A percentile compares a stretch with the other conserved stretches of the same genome.
Conservation (phyloP, 1,140 invertebrate species). For the Calephelis virginiensis region DNA sequence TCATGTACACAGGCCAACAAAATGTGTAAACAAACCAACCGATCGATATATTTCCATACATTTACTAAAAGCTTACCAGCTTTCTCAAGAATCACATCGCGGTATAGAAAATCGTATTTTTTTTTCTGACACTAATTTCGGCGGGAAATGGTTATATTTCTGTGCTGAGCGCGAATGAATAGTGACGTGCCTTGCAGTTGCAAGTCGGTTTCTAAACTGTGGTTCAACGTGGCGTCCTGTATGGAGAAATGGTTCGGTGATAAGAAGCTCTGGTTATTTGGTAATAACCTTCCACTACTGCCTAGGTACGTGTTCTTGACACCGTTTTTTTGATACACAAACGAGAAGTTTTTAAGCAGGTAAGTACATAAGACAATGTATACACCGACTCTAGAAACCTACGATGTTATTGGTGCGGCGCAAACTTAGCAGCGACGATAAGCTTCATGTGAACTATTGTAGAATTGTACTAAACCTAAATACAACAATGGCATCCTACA, state of each 20-base stretch:
- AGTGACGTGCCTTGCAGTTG: constrained; percentile 37
- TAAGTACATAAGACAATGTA: no score
- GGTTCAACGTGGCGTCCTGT: constrained; percentile 78
- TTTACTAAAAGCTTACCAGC: constrained; percentile 53
- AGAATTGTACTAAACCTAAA: no score
- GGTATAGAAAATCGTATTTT: constrained; percentile 23
- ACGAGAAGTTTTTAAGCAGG: background rate
- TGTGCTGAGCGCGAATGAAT: constrained; percentile 59
- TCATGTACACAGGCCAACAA: constrained; percentile 70
- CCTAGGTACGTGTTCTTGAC: constrained; percentile 80
- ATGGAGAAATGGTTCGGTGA: constrained; percentile 95
- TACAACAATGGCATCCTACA: no score
- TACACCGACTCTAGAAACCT: no score
- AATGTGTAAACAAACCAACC: constrained; percentile 72
- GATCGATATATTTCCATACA: constrained; percentile 66
- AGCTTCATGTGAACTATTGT: no score
- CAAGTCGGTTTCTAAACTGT: constrained; percentile 55
- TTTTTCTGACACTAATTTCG: constrained; percentile 40
- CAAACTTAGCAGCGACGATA: no score
- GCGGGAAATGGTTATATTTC: constrained; percentile 50
- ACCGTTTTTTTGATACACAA: background rate
- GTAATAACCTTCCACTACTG: constrained; percentile 88
- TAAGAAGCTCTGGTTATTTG: constrained; percentile 91
- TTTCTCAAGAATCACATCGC: constrained; percentile 47
- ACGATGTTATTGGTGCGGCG: no score